Conservation (phyloP, 2,797 vertebrate species). For the Falco naumanni region DNA sequence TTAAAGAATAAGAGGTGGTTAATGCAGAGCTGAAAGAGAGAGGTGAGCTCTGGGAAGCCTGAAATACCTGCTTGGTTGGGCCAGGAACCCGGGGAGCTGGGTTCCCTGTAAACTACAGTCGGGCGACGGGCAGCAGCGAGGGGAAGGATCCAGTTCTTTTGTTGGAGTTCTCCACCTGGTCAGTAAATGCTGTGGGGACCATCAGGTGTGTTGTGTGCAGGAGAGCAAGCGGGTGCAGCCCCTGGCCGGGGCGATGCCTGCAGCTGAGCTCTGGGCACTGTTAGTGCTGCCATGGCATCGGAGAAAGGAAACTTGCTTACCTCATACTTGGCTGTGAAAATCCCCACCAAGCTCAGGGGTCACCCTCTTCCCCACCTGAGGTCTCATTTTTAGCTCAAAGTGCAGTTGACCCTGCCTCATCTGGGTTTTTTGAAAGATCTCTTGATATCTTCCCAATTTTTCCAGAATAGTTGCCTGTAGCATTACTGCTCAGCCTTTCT, state of each 20-base stretch:
- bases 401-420: background rate
- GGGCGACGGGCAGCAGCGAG: background rate
- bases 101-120: fast-evolving
- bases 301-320: background rate
- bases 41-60: background rate
- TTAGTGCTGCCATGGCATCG: background rate
- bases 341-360: background rate
- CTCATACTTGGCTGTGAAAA: background rate
- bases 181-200: background rate
- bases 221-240: background rate
- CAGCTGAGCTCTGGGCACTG: background rate
- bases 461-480: background rate
- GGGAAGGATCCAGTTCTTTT: background rate
- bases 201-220: fast-evolving
- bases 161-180: background rate
- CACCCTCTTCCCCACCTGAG: background rate
- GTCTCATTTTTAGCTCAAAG: background rate
- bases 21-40: background rate
- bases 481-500: background rate
- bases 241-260: background rate
- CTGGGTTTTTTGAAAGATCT: background rate
- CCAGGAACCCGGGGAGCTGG: fast-evolving
- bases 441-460: background rate
- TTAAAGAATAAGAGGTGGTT: background rate
- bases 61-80: background rate